phyloP scores from a whole-genome alignment of 2,797 vertebrate genomes.

The Jordanella pulchra region DNA sequence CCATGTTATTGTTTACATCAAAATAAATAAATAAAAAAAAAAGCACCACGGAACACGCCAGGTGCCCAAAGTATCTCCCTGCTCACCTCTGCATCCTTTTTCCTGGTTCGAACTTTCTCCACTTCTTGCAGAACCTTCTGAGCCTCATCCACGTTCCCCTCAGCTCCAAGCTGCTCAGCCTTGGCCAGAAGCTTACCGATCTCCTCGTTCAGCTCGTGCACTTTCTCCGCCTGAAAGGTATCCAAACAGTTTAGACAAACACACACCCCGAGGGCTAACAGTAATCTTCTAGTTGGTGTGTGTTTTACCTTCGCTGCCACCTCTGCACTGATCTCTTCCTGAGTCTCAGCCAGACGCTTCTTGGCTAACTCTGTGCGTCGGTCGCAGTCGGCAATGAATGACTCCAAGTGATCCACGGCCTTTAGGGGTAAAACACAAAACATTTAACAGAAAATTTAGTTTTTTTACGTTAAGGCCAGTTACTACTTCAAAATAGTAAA shows the following conservation, averaged over 20 bases:
- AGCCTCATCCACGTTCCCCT: slow-evolving; percentile 97
- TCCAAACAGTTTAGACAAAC: slow-evolving; percentile 4
- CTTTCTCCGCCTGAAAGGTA: slow-evolving; percentile 90
- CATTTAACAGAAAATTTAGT: not conserved
- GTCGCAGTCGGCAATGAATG: slow-evolving; percentile 97
- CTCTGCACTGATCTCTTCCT: slow-evolving; percentile 98
- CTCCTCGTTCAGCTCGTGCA: slow-evolving; percentile 97
- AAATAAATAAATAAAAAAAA: not conserved
- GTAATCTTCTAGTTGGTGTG: not conserved
- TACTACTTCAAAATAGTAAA: too few species aligned
- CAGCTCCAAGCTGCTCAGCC: slow-evolving; percentile 95
- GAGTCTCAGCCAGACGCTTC: slow-evolving; percentile 97
- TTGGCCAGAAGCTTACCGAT: slow-evolving; percentile 98
- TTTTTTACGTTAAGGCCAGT: not conserved
- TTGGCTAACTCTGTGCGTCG: slow-evolving; percentile 96
- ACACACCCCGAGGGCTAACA: not conserved
- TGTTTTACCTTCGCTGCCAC: slow-evolving; percentile 92
- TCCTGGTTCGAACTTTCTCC: slow-evolving; percentile 93
- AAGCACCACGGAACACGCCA: not conserved
- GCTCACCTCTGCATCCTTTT: slow-evolving; percentile 96
- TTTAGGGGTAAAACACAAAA: slow-evolving; percentile 44
- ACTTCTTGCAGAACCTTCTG: slow-evolving; percentile 98
- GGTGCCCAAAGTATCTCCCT: not conserved
- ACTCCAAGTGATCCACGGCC: slow-evolving; percentile 97
- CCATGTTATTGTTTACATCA: rapidly evolving